Percentiles rank a stretch among this genome's conserved stretches.
These are phyloP conservation scores for Drosophila siamana DNA, from an alignment of 2,888 invertebrate genomes.

Conservation along the genomic window DNA sequence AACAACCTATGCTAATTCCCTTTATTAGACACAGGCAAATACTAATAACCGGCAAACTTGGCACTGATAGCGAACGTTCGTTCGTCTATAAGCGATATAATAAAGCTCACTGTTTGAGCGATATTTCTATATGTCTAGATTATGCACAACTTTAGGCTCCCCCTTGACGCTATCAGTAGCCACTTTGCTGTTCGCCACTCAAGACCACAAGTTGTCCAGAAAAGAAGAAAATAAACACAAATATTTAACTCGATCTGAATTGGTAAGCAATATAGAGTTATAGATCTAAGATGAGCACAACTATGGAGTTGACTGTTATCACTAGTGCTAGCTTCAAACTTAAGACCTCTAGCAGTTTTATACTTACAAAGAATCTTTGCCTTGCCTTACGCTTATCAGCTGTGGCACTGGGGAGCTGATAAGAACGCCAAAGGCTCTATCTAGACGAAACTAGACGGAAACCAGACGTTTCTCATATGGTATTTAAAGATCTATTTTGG, in stretches of 20 bases:
- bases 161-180: conserved; percentile 13
- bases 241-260: neutral
- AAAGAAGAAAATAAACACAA: neutral
- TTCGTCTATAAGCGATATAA: conserved; percentile 7
- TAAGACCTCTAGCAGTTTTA: neutral
- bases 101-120: conserved; percentile 9
- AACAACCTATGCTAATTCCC: conserved; percentile 17
- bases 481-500: neutral
- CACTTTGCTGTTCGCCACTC: neutral
- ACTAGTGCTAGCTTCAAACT: neutral
- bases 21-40: conserved; percentile 6
- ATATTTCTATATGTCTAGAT: neutral
- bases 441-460: neutral
- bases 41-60: conserved; percentile 4
- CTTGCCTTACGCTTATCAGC: neutral
- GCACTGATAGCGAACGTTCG: conserved; percentile 9
- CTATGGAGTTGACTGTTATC: neutral
- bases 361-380: neutral
- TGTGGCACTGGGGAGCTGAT: neutral
- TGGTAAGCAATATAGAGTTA: neutral
- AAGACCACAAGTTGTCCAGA: neutral
- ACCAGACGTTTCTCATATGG: neutral
- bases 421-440: neutral
- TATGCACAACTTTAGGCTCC: conserved; percentile 5
- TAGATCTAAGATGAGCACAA: neutral